Evolutionary conservation across 2,113 vertebrate genomes (phyloP), one percentile per base, ranked within the genome.

Genomic region (Mus spicilegus): DNA sequence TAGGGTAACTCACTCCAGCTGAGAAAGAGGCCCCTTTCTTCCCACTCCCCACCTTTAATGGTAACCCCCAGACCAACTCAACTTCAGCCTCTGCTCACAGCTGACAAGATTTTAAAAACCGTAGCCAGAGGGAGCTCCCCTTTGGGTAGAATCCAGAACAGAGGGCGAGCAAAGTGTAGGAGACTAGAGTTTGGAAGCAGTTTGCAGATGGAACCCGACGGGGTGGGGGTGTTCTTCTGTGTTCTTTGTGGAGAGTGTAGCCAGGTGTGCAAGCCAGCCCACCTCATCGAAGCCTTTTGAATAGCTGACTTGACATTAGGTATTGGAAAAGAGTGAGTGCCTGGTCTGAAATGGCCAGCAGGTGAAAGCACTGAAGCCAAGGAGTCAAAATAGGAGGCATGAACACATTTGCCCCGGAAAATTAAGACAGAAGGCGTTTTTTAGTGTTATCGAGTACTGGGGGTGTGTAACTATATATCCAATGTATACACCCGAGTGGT

Each of bases 81-180:
- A 97, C 89, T 96, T 95, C 69, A 75, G 70, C 46, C 22, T 13
- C 58, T 65, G 88, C 90, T 33, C 61, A 6, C 81, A 49, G 63
- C 6, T 69, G 92, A 70, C 70, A 80, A 51, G 58, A 92, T 90
- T 87, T 67, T 39, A 0, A 22, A n/a, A 89, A 67, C 73, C 56
- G 7, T 82, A 63, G 67, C 70, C 8, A 3, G 56, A 58, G 76
- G 3, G 56, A 58, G 76, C 39, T 81, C 19, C 19, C 49, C 36
- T 80, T 28, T 51, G 58, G 33, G 61, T 36, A 87, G 89, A 28
- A n/a, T 5, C 9, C 26, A 42, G 73, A 46, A 20, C 69, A 49
- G 51, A 22, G 84, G 42, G 3, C 2, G 5, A 80, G 81, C 2
- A 3, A 17, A 24, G 56, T 26, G 42, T 46, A 87, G 56, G 54